Base-by-base conservation (phyloP, 2,113 vertebrate genomes). In the Typhlomys cinereus region DNA sequence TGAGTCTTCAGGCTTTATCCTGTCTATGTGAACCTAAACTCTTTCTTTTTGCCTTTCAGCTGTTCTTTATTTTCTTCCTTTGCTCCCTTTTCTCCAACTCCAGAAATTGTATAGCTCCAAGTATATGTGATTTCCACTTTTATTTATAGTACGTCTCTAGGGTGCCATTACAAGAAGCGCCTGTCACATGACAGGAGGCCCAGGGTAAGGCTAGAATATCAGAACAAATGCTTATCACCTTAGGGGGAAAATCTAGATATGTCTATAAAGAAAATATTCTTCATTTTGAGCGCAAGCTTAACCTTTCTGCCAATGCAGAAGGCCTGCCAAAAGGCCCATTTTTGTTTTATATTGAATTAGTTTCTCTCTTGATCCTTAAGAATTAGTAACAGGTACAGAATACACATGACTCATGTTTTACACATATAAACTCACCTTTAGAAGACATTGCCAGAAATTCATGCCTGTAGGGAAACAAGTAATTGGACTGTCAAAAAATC, bases 391-490 rank as follows among this genome's bases (percentile, higher is more conserved):
- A 70, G 10, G 91, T 75, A 83, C 14, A 93, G 74, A 91, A 92
- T 44, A 57, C 13, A 0, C 52, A 50, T 96, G 94, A 96, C 64
- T 98, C 85, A 81, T 31, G 18, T 82, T 92, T 57, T 79, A 89
- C 0, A 93, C 25, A 29, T 69, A 69, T 46, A 67, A 76, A 39
- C 48, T 94, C 67, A 85, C 9, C 34, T 41, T 79, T 59, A 64
- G 66, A 61, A 90, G 67, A 79, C 79, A 41, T 4, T 75, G 91
- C 67, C 95, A 89, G 94, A 86, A 89, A 91, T 82, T 29, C 80
- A 25, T 36, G 27, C 64, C 82, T 67, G 87, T 70, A 90, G 46
- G 85, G 80, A 95, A 90, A 61, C 25, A 69, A 73, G 71, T 34
- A 85, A n/a, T 14, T 7, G 11, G 87, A 61, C 59, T 48, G n/a